Evolutionary conservation across 2,113 vertebrate genomes (phyloP).

Genomic region (Elephantulus edwardii): DNA sequence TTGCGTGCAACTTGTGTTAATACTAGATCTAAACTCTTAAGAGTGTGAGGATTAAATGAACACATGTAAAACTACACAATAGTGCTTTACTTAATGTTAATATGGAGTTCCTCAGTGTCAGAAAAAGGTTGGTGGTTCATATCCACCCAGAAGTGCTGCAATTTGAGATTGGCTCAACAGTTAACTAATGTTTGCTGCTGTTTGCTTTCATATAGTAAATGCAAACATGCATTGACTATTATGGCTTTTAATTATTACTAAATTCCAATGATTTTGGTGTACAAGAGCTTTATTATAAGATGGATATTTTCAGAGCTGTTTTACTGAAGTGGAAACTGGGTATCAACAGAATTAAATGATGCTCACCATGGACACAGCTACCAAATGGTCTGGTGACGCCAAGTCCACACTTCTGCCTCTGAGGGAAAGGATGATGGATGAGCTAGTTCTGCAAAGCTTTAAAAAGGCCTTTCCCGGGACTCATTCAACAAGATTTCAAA

Average conservation of each 20-base stretch:
- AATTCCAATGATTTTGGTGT: not conserved
- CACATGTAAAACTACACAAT: not conserved
- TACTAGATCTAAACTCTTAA: not conserved
- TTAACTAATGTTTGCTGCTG: not conserved
- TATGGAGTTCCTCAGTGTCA: not conserved
- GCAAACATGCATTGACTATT: not conserved
- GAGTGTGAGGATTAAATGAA: not conserved
- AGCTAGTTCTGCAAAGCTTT: not conserved
- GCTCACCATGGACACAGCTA: not conserved
- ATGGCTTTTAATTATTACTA: not conserved
- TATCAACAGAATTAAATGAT: not conserved
- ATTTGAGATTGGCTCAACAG: not conserved
- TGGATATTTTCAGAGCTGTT: not conserved
- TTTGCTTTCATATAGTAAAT: not conserved
- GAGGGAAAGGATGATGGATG: not conserved
- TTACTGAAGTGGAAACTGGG: not conserved
- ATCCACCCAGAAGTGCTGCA: not conserved
- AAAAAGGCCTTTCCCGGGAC: not conserved
- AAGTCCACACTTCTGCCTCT: not conserved
- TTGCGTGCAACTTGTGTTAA: not conserved
- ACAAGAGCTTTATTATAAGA: not conserved
- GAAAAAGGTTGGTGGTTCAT: not conserved
- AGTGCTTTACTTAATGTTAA: not conserved
- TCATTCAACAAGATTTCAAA: not conserved
- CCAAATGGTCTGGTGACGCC: not conserved